Evolutionary conservation across 53 echinoderm and acorn worm genomes (phyloP).

Genomic region (Holothuria leucospilota): DNA sequence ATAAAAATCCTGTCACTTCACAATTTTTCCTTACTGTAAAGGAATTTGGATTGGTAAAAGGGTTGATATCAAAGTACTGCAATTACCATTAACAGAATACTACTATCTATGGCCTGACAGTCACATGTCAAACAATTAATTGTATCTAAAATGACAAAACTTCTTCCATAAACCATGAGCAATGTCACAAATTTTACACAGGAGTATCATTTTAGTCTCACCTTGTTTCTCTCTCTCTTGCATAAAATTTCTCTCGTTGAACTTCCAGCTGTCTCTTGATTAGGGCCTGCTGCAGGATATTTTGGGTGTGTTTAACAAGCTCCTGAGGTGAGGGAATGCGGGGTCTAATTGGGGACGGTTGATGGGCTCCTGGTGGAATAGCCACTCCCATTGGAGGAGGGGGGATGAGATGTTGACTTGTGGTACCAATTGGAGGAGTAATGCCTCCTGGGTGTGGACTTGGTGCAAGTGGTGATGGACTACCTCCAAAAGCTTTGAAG

Average conservation of each 20-base stretch:
- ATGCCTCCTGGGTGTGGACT: slow-evolving; percentile 70
- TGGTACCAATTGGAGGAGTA: slow-evolving; percentile 61
- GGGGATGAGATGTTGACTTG: slow-evolving; percentile 44
- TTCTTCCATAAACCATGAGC: too few species aligned
- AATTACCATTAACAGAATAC: too few species aligned
- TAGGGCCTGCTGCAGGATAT: slow-evolving; percentile 93
- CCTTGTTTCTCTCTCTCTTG: slow-evolving; percentile 63
- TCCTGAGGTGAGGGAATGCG: slow-evolving; percentile 98
- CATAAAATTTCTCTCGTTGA: slow-evolving; percentile 97
- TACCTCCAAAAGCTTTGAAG: slow-evolving; percentile 66
- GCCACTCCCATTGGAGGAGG: slow-evolving; percentile 39
- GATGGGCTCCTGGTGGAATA: slow-evolving; percentile 69
- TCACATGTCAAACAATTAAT: too few species aligned
- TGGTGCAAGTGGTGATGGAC: slow-evolving; percentile 72
- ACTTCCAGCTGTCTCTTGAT: slow-evolving; percentile 97
- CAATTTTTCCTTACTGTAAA: too few species aligned
- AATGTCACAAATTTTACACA: too few species aligned
- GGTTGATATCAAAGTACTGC: too few species aligned
- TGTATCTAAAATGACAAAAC: too few species aligned
- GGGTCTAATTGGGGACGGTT: slow-evolving; percentile 76
- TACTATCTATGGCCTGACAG: neutral
- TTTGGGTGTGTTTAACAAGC: slow-evolving; percentile 97
- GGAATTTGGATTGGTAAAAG: too few species aligned
- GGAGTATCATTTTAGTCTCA: neutral
- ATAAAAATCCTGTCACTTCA: too few species aligned